Base-by-base conservation (phyloP, 1,140 invertebrate genomes). In the Contarinia nasturtii region DNA sequence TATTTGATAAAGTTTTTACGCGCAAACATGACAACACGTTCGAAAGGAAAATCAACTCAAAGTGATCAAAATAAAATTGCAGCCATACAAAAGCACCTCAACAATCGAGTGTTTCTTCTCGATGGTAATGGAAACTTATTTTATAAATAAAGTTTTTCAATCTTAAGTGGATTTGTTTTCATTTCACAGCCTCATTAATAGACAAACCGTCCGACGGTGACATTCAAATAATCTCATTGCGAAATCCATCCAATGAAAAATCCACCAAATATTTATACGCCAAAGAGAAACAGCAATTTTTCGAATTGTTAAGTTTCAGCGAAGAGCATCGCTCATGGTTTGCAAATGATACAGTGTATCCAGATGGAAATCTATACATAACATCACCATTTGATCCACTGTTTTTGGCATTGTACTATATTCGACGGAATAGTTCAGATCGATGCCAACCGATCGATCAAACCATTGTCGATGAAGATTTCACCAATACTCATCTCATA, bases 331-430 rank as follows among this genome's bases (percentile, higher is more conserved):
- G 77, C 48, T 80, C 77, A 15, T 82, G 78, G 78, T 73, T 82
- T 48, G 71, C 82, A 22, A 71, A 77, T 54, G 72, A 78, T 47
- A 71, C 72, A 54, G 76, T 84, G 0, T 80, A 78, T 61, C 80
- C 78, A 41, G 78, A 84, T 68, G 80, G 80, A 20, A 80, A 75
- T 57, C 68, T 81, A 54, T 71, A 80, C 48, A 63, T 84, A 36
- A 76, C 75, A 12, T 79, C 78, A 34, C 77, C 78, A 2, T 66
- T 83, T 37, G 80, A 86, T 67, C 74, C 79, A 27, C 68, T 82
- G 47, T 80, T 83, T 61, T 63, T 84, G 58, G 74, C 74, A 12
- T 54, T 77, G 45, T 70, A 74, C 44, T 69, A 71, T 57, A 54
- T 79, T 45, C 68, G 64, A 46, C 66, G 70, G 52, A 66, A 72